phyloP scores from a whole-genome alignment of 2,113 vertebrate genomes.

The Scomber japonicus region DNA sequence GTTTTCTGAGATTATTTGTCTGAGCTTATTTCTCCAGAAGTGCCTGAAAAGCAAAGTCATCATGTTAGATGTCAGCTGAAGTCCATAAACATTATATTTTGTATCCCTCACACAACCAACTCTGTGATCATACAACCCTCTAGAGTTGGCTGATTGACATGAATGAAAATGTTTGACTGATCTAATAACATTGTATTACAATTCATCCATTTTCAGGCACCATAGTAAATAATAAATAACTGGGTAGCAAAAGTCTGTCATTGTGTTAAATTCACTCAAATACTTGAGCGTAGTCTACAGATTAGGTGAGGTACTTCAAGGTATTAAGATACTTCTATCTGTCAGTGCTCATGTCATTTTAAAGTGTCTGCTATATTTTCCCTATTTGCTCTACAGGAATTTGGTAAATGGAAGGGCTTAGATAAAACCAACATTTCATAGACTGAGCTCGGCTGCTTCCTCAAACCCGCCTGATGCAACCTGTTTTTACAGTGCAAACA shows the following conservation, averaged over 20 bases:
- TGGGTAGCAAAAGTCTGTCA: background rate
- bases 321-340: slow-evolving; percentile 5
- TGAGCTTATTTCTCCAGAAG: too few relatives aligned
- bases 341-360: background rate
- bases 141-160: too few relatives aligned
- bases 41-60: too few relatives aligned
- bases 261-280: background rate
- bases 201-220: background rate
- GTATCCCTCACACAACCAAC: too few relatives aligned
- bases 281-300: background rate
- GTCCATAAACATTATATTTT: too few relatives aligned
- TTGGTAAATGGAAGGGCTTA: slow-evolving; percentile 42
- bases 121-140: too few relatives aligned
- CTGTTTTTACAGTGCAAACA: slow-evolving; percentile 57
- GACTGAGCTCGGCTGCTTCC: slow-evolving; percentile 51
- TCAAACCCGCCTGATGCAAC: slow-evolving; percentile 32
- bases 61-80: too few relatives aligned
- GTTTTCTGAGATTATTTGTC: too few relatives aligned
- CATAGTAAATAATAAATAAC: too few relatives aligned
- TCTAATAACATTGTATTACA: background rate
- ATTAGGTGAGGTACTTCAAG: slow-evolving; percentile 1
- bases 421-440: slow-evolving; percentile 65
- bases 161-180: background rate
- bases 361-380: slow-evolving; percentile 17
- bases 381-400: slow-evolving; percentile 17